phyloP scores from a whole-genome alignment of 2,888 invertebrate species.

The Andrena hattorfiana region DNA sequence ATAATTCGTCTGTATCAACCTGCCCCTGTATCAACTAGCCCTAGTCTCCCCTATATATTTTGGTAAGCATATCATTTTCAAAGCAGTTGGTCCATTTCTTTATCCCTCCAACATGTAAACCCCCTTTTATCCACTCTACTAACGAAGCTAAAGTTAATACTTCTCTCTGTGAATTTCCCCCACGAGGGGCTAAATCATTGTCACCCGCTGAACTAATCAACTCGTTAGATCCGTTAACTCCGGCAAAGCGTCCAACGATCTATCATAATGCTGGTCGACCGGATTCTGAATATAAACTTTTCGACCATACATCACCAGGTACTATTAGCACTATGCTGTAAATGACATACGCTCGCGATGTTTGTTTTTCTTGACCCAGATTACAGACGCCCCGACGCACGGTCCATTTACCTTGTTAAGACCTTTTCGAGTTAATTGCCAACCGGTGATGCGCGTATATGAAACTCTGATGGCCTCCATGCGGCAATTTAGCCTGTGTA shows the following conservation, averaged over 20 bases:
- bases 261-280: slow-evolving; percentile 51
- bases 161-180: not conserved
- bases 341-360: slow-evolving; percentile 53
- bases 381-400: slow-evolving; percentile 22
- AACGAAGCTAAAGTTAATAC: not conserved
- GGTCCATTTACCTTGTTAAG: slow-evolving; percentile 61
- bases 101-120: too few species aligned
- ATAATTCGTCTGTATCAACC: too few species aligned
- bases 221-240: slow-evolving; percentile 49
- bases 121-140: not conserved
- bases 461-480: not conserved
- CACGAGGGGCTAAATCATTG: slow-evolving; percentile 49
- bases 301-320: slow-evolving; percentile 54
- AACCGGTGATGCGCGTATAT: not conserved
- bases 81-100: too few species aligned
- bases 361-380: slow-evolving; percentile 61
- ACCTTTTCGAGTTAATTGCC: slow-evolving; percentile 45
- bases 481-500: not conserved
- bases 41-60: too few species aligned
- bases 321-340: slow-evolving; percentile 56
- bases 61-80: too few species aligned
- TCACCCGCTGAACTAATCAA: slow-evolving; percentile 55
- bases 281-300: slow-evolving; percentile 54
- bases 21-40: too few species aligned
- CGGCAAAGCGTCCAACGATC: slow-evolving; percentile 50